Evolutionary conservation across 2,113 vertebrate species (phyloP).

Genomic region (Eonycteris spelaea): DNA sequence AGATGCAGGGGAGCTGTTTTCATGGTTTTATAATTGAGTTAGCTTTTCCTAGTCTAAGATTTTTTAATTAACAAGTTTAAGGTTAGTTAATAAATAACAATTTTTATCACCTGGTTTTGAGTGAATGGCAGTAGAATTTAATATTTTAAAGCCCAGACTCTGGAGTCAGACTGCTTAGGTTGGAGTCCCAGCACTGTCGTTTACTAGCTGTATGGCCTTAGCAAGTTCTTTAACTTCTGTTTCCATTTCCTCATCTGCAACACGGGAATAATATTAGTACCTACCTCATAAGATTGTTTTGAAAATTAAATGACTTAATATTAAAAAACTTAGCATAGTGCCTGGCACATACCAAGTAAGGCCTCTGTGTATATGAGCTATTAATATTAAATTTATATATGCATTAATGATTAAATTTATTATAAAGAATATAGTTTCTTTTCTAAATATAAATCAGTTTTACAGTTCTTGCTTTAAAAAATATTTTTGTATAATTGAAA

Average conservation of each 20-base stretch:
- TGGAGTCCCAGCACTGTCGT: not conserved
- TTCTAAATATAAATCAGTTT: not conserved
- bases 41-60: not conserved
- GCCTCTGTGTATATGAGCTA: not conserved
- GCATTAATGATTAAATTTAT: not conserved
- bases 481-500: not conserved
- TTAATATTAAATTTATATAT: not conserved
- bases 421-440: not conserved
- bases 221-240: not conserved
- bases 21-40: not conserved
- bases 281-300: not conserved
- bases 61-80: constrained; percentile 27
- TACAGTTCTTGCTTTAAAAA: not conserved
- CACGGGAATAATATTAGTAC: not conserved
- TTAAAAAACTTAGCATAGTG: not conserved
- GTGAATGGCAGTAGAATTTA: not conserved
- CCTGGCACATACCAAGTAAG: not conserved
- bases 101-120: not conserved
- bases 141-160: not conserved
- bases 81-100: not conserved
- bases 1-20: not conserved
- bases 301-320: not conserved
- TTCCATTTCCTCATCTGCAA: not conserved
- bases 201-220: not conserved
- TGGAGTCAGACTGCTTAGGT: not conserved